Conservation (phyloP, 2,797 vertebrate genomes). For the Anguilla marmorata region DNA sequence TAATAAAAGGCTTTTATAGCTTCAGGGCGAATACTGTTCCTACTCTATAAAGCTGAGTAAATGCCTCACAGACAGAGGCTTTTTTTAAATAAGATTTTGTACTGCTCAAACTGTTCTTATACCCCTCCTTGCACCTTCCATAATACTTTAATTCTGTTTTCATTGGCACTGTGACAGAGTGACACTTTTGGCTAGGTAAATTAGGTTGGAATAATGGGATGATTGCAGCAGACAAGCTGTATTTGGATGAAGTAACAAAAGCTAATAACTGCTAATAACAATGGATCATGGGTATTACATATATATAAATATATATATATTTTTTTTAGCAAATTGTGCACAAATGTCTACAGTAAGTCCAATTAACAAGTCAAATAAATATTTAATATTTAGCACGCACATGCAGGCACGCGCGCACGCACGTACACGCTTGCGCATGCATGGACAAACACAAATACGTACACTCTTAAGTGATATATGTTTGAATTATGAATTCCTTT, state of each 20-base stretch:
- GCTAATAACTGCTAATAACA: not conserved
- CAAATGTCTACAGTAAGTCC: too few relatives aligned
- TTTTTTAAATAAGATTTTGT: not conserved
- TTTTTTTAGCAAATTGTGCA: not conserved
- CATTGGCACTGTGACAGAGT: not conserved
- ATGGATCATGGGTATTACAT: not conserved
- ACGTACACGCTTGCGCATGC: not conserved
- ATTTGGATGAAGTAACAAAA: not conserved
- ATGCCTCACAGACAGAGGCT: slow-evolving; percentile 3
- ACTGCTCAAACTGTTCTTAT: not conserved
- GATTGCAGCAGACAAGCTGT: not conserved
- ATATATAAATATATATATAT: too few relatives aligned
- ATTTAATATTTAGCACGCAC: too few relatives aligned
- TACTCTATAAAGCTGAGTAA: slow-evolving; percentile 21
- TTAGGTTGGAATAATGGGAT: not conserved
- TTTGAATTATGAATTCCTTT: not conserved
- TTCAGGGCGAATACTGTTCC: slow-evolving; percentile 14
- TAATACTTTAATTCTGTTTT: not conserved
- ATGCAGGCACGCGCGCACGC: too few relatives aligned
- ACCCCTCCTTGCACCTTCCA: not conserved
- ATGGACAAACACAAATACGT: not conserved
- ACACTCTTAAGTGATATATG: not conserved
- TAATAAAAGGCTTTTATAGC: slow-evolving; percentile 12
- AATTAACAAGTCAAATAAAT: too few relatives aligned
- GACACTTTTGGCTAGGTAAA: not conserved